These are phyloP conservation scores for Lycaena phlaeas DNA, from an alignment of 2,888 invertebrate genomes.

Conservation along the genomic window DNA sequence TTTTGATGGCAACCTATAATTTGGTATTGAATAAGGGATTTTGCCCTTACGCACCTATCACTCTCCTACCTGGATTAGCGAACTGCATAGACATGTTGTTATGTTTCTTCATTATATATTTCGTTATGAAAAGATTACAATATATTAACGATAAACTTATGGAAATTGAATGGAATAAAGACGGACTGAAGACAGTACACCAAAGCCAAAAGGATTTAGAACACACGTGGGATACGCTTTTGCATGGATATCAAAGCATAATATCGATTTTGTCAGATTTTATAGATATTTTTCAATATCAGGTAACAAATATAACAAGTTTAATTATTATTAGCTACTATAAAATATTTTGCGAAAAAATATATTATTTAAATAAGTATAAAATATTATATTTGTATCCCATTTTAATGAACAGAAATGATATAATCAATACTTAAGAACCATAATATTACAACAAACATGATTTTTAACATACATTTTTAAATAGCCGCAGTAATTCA, in stretches of 20 bases:
- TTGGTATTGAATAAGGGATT: neutral
- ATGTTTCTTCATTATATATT: neutral
- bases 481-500: too few relatives aligned
- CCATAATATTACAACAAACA: too few relatives aligned
- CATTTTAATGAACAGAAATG: too few relatives aligned
- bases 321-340: too few relatives aligned
- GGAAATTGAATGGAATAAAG: conserved; percentile 14
- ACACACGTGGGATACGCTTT: conserved; percentile 10
- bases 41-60: neutral
- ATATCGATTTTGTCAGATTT: conserved; percentile 33
- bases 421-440: too few relatives aligned
- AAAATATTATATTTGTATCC: too few relatives aligned
- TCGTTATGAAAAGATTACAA: conserved; percentile 5
- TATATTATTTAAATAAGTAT: too few relatives aligned
- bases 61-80: neutral
- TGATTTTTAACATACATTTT: too few relatives aligned
- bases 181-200: conserved; percentile 9
- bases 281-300: conserved; percentile 22
- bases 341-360: too few relatives aligned
- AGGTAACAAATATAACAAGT: conserved; percentile 11
- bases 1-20: neutral
- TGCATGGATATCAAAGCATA: conserved; percentile 26
- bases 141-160: conserved; percentile 11
- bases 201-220: neutral
- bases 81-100: neutral